Percentiles rank a stretch among this genome's conserved stretches.
Conservation (phyloP, 2,113 vertebrate genomes). For the Eublepharis macularius region DNA sequence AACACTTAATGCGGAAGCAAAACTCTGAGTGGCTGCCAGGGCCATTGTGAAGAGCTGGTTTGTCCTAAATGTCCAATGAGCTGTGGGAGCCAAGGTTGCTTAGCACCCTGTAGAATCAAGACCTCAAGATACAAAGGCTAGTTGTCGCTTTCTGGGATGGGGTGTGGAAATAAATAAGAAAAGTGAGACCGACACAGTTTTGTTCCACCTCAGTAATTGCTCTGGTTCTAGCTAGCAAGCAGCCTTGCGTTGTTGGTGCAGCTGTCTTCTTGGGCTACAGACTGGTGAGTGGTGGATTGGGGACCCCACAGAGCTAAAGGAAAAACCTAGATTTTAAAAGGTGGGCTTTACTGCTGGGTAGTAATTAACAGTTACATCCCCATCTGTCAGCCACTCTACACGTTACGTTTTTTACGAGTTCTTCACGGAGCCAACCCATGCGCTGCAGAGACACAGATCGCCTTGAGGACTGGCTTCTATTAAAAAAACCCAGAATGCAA, state of each 20-base stretch:
- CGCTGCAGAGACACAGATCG: too few relatives aligned
- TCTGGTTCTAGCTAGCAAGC: slow-evolving; percentile 37
- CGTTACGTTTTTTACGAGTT: too few relatives aligned
- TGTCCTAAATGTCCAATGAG: slow-evolving; percentile 31
- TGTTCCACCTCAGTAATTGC: slow-evolving; percentile 43
- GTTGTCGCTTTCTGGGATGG: neutral
- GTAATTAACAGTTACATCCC: neutral
- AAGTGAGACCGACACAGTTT: slow-evolving; percentile 16
- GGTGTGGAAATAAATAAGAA: slow-evolving; percentile 21
- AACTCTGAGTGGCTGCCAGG: neutral
- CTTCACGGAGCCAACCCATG: too few relatives aligned
- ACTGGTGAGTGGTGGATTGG: slow-evolving; percentile 28
- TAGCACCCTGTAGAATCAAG: slow-evolving; percentile 23
- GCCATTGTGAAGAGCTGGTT: slow-evolving; percentile 16
- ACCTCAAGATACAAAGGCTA: slow-evolving; percentile 4
- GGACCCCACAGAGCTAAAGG: neutral
- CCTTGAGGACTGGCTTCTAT: too few relatives aligned
- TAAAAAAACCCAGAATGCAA: too few relatives aligned
- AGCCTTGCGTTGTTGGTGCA: neutral
- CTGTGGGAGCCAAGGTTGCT: slow-evolving; percentile 33
- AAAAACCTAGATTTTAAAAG: neutral
- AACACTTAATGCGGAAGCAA: slow-evolving; percentile 21
- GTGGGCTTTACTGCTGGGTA: neutral
- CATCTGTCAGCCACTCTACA: too few relatives aligned
- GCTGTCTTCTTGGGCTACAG: neutral